phyloP scores from a whole-genome alignment of 2,797 vertebrate genomes.

The Coendou prehensilis region DNA sequence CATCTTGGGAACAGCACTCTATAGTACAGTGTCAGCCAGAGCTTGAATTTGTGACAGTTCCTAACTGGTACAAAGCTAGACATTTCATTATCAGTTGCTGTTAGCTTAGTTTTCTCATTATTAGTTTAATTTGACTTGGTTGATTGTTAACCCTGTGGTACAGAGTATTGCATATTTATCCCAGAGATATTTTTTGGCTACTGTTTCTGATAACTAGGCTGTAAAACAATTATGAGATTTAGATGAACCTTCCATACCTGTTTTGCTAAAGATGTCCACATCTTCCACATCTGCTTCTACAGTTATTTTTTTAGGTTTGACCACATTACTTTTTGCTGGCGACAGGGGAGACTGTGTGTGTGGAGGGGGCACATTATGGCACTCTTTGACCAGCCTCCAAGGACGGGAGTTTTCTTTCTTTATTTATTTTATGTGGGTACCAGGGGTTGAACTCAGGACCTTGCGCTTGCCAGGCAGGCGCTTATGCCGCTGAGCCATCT shows the following conservation, averaged over 20 bases:
- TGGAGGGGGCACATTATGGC: not conserved
- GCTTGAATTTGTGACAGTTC: not conserved
- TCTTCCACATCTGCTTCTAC: not conserved
- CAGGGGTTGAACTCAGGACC: no score
- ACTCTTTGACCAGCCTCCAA: not conserved
- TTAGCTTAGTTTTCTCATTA: constrained; percentile 26
- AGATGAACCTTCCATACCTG: not conserved
- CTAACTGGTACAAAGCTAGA: constrained; percentile 19
- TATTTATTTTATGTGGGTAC: no score
- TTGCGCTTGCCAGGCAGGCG: no score
- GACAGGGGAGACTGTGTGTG: not conserved
- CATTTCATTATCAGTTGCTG: constrained; percentile 4
- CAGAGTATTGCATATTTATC: not conserved
- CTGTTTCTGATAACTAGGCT: not conserved
- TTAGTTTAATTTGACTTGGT: not conserved
- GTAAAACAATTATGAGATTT: not conserved
- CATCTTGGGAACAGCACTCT: not conserved
- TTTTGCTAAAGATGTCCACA: not conserved
- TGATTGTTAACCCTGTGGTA: not conserved
- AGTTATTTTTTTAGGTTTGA: not conserved
- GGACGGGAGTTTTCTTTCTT: not conserved
- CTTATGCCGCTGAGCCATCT: no score
- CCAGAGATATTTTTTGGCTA: not conserved
- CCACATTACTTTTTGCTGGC: not conserved
- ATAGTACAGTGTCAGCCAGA: not conserved